These are phyloP conservation scores for Keiferia lycopersicella DNA, from an alignment of 2,888 invertebrate genomes.

Conservation along the genomic window DNA sequence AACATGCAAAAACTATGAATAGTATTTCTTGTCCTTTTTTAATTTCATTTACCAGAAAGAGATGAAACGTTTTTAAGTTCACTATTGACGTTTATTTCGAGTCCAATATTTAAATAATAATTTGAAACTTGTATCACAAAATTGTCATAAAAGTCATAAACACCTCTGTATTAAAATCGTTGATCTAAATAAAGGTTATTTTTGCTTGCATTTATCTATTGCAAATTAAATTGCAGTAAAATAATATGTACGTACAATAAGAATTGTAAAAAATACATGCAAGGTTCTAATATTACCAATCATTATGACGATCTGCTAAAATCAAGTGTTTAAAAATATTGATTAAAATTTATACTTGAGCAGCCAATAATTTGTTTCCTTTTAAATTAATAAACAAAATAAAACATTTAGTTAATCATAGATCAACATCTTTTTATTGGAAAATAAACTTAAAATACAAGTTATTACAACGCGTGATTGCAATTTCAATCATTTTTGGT, in stretches of 20 bases:
- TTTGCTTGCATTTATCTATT: background rate
- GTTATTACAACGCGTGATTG: conserved; percentile 11
- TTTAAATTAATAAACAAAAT: background rate
- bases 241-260: background rate
- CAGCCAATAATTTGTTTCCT: background rate
- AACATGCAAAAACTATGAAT: too few relatives aligned
- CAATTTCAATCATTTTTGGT: conserved; percentile 50
- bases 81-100: background rate
- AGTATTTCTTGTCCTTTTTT: too few relatives aligned
- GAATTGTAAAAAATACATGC: background rate
- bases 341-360: background rate
- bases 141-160: background rate
- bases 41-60: too few relatives aligned
- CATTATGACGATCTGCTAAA: background rate
- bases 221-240: background rate
- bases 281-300: background rate
- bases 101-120: background rate
- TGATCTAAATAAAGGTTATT: background rate
- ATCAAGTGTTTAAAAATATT: conserved; percentile 11
- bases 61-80: too few relatives aligned
- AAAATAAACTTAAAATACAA: conserved; percentile 29
- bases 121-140: background rate
- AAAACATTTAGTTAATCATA: conserved; percentile 8
- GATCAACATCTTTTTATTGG: conserved; percentile 26
- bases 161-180: background rate